phyloP scores from a whole-genome alignment of 2,113 vertebrate genomes.

The Phalacrocorax carbo region DNA sequence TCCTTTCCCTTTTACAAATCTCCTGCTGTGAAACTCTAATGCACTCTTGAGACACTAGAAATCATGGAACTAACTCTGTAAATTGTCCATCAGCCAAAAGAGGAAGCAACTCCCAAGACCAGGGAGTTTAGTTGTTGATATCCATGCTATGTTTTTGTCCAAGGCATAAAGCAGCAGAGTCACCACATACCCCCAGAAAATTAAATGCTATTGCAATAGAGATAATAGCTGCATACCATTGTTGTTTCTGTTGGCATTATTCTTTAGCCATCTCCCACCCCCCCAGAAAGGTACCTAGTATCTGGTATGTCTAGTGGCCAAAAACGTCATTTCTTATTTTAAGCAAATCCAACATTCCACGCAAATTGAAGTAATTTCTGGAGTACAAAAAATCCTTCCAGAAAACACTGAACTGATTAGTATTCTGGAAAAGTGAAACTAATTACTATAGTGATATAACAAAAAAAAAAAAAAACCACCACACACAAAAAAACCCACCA shows the following conservation, averaged over 20 bases:
- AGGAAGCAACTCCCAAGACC: neutral
- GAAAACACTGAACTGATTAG: conserved; percentile 19
- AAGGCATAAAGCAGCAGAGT: neutral
- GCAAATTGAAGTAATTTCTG: conserved; percentile 32
- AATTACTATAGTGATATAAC: neutral
- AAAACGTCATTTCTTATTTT: neutral
- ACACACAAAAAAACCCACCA: too few species aligned
- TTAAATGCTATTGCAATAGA: neutral
- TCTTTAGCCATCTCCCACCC: neutral
- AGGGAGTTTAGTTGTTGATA: neutral
- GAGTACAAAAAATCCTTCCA: conserved; percentile 8
- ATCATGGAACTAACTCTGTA: conserved; percentile 24
- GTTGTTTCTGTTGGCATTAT: neutral
- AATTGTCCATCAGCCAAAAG: conserved; percentile 12
- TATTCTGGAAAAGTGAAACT: conserved; percentile 8
- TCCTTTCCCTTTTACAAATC: conserved; percentile 67
- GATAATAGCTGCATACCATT: neutral
- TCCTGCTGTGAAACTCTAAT: conserved; percentile 65
- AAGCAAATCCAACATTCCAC: neutral
- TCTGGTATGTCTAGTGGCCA: neutral
- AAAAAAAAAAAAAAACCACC: neutral
- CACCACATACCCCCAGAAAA: neutral
- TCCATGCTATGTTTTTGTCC: neutral
- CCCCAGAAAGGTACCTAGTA: neutral
- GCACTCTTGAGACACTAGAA: conserved; percentile 42